Conservation (phyloP, 2,113 vertebrate genomes). For the Sisor rabdophorus region DNA sequence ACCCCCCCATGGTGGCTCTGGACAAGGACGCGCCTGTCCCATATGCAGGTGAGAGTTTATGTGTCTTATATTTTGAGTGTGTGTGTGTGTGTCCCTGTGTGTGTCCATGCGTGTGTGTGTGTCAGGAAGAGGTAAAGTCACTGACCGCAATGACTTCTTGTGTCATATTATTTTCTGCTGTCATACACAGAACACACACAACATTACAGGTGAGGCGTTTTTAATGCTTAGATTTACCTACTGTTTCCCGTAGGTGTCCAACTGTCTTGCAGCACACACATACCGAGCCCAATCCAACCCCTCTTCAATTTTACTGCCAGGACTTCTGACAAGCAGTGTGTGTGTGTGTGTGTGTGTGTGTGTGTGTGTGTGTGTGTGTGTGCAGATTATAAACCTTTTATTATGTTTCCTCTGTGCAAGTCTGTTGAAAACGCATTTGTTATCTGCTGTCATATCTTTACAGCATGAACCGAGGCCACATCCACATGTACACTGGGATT, state of each 20-base stretch:
- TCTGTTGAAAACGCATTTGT: neutral
- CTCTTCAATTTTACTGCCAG: neutral
- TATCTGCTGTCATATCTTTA: neutral
- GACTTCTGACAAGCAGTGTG: neutral
- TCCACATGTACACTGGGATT: too few relatives aligned
- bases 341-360: slow-evolving; percentile 5
- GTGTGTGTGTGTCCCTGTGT: neutral
- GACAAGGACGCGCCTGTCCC: slow-evolving; percentile 94
- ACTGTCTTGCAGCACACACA: neutral
- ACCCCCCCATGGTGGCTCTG: slow-evolving; percentile 91
- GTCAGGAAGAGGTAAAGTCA: neutral
- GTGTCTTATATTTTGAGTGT: neutral
- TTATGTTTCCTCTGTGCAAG: neutral
- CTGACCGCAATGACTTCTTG: neutral
- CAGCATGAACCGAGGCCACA: neutral
- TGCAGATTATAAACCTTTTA: slow-evolving; percentile 1
- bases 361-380: slow-evolving; percentile 4
- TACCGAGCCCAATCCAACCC: neutral
- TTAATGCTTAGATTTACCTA: neutral
- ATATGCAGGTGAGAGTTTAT: slow-evolving; percentile 79
- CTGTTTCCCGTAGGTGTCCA: neutral
- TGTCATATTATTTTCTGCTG: slow-evolving; percentile 40
- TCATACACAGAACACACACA: slow-evolving; percentile 11
- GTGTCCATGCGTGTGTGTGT: neutral
- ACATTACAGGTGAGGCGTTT: neutral